Evolutionary conservation across 1,140 invertebrate species (phyloP), one percentile per base, ranked within the genome.

Genomic region (Pectinophora gossypiella): DNA sequence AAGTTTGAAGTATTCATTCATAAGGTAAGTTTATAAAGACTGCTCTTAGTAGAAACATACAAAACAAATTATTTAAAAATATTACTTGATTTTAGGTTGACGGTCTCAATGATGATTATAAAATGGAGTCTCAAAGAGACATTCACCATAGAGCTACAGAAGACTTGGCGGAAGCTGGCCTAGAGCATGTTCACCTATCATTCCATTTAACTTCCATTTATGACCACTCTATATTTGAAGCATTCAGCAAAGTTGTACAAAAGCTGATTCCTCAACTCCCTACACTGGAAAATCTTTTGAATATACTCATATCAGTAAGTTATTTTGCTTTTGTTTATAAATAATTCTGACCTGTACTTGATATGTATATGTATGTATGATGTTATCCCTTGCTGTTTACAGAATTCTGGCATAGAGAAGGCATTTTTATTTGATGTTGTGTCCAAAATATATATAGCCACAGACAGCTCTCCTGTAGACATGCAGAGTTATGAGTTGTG

Each of bases 161-260:
- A 87, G 97, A 99, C 87, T 89, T 99, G 22, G 90, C 91, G 43
- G 98, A 99, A 88, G 92, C 94, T 42, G 95, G 96, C 79, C 87
- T 91, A 56, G 94, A 96, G 70, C 93, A 96, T 85, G 95, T 97
- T 52, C 94, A 96, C 82, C 84, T 97, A 13, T 97, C 97, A 75
- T 99, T 99, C 89, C 98, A 99, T 87, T 89, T 99, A 35, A 99
- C 99, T 10, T 99, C 97, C 53, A 99, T 99, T 61, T 99, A 99
- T 85, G 99, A 99, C 89, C 98, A 99, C 82, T 99, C 98, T 53
- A 99, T 99, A 88, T 99, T 99, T 90, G 99, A 99, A 90, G 98
- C 98, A 12, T 99, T 99, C 86, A 99, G 97, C 67, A 99, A 99
- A 94, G 98, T 99, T 63, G 98, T 99, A 44, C 99, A 99, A 81